Evolutionary conservation across 2,888 invertebrate genomes (phyloP).

Genomic region (Drosophila rubida): DNA sequence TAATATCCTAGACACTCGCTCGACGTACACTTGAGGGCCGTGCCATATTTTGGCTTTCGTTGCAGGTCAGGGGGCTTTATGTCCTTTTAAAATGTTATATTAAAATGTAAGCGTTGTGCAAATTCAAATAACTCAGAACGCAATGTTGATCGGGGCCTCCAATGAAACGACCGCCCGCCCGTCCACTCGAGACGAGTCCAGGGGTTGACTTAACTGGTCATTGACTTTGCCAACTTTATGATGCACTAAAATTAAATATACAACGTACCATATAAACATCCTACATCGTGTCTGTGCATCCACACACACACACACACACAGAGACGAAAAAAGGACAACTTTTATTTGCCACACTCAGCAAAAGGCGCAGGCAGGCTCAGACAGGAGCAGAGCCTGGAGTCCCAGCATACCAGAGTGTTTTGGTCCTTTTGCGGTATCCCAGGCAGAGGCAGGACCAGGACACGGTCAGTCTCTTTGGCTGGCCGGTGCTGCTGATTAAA

Average conservation of each 20-base stretch:
- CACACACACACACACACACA: constrained; percentile 2
- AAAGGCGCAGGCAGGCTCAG: constrained; percentile 10
- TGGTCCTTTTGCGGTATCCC: constrained; percentile 18
- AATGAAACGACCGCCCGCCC: constrained; percentile 1
- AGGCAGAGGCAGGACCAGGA: constrained; percentile 1
- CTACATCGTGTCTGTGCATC: constrained; percentile 26
- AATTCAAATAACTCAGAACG: constrained; percentile 57
- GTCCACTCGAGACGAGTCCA: constrained; percentile 9
- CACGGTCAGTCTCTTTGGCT: constrained; percentile 51
- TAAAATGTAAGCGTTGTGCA: constrained; percentile 63
- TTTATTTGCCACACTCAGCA: constrained; percentile 51
- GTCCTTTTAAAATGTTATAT: constrained; percentile 61
- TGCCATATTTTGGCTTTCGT: constrained; percentile 31
- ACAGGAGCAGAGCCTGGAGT: neutral
- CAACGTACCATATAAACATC: constrained; percentile 51
- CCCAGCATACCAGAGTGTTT: constrained; percentile 2
- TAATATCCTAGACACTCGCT: constrained; percentile 35
- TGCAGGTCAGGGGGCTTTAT: constrained; percentile 37
- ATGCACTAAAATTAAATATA: constrained; percentile 73
- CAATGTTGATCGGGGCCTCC: constrained; percentile 20
- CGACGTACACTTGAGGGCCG: constrained; percentile 26
- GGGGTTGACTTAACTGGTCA: constrained; percentile 78
- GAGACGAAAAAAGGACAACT: constrained; percentile 65
- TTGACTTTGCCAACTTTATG: constrained; percentile 76
- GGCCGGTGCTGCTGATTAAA: constrained; percentile 71